Base-by-base conservation (phyloP, 2,113 vertebrate species). In the Scalopus aquaticus region DNA sequence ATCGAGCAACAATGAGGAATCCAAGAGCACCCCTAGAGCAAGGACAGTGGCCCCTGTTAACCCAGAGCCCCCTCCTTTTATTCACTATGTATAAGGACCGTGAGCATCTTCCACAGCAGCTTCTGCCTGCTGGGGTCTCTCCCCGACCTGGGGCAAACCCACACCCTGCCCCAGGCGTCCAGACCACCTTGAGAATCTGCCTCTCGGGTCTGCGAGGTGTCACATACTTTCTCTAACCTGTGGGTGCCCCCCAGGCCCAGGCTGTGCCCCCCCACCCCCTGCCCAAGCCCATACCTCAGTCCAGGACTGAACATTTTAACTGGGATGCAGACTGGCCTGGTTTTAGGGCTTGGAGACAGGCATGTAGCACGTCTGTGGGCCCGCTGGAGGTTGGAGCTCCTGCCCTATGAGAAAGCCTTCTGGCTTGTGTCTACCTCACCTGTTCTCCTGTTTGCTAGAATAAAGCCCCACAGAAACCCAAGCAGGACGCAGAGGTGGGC, bases 81-180 rank as follows among this genome's bases (percentile, higher is more conserved):
- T n/a, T 90, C 44, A 39, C 0, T 9, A 15, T 81, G 32, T 11
- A 11, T 62, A 49, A 65, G 37, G 2, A 12, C 2, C 28, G 46
- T 10, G 12, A 56, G 28, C 28, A 65, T 5, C 54, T 83, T 35
- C 46, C 19, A 0, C 9, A n/a, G 24, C 20, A 44, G 22, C 30
- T 30, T 72, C 60, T 51, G 24, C 51, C 37, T 54, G 11, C 4
- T 44, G 12, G 17, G 19, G 16, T 72, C 72, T 64, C 67, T 49
- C 30, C 30, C 30, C 15, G 20, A 30, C 58, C 28, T 51, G 37
- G 30, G 54, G 19, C 17, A 76, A 10, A 26, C 6, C 26, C 44
- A n/a, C 20, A 24, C 11, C 24, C 13, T 0, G 42, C 9, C 17
- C 30, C 37, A 0, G 9, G 2, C 16, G 17, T 16, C 51, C 19